Conservation (phyloP, 2,888 invertebrate genomes). For the Thysanoteuthis rhombus region DNA sequence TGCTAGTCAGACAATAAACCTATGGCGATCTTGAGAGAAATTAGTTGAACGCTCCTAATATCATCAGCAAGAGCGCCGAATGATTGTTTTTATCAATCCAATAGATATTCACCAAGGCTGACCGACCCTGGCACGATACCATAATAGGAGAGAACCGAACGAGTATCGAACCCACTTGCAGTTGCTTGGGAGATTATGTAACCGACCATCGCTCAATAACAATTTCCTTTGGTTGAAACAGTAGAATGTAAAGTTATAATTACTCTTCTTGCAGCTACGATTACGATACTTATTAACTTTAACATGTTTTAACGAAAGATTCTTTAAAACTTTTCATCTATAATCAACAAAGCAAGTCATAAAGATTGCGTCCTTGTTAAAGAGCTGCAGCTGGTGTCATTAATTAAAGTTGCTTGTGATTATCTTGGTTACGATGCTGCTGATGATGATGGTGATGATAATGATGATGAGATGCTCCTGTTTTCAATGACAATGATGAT, state of each 20-base stretch:
- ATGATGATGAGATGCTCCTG: too few relatives aligned
- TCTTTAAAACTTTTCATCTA: not conserved
- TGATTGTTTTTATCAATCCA: too few relatives aligned
- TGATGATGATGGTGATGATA: not conserved
- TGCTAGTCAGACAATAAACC: too few relatives aligned
- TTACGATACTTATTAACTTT: not conserved
- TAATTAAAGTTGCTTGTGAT: not conserved
- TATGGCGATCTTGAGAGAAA: too few relatives aligned
- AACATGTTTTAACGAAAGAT: not conserved
- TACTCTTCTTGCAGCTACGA: not conserved
- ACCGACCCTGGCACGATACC: too few relatives aligned
- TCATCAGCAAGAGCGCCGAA: too few relatives aligned
- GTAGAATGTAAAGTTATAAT: not conserved
- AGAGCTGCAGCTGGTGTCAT: conserved; percentile 12
- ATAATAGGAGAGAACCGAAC: too few relatives aligned
- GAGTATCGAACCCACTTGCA: not conserved
- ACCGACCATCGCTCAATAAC: not conserved
- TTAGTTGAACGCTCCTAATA: too few relatives aligned
- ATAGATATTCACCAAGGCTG: too few relatives aligned
- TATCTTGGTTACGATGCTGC: not conserved
- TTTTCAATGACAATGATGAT: not conserved
- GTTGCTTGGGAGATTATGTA: not conserved
- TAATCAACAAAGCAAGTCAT: not conserved
- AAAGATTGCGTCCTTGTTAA: not conserved
- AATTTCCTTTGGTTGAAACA: not conserved